Evolutionary conservation across 2,113 vertebrate species (phyloP).

Genomic region (Neodontobutis hainanensis): DNA sequence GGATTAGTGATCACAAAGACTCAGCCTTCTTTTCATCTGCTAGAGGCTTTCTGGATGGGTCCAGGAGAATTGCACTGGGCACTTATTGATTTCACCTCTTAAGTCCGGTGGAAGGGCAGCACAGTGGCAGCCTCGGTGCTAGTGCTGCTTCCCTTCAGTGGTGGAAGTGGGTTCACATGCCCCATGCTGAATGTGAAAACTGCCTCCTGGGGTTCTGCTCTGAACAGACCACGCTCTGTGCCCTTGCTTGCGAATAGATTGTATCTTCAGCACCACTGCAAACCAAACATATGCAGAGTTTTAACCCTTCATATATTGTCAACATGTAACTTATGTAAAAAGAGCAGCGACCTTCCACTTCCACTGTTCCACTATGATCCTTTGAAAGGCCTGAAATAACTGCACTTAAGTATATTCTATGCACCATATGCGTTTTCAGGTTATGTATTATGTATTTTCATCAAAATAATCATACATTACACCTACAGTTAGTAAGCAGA

Average conservation of each 20-base stretch:
- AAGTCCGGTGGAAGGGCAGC: slow-evolving; percentile 24
- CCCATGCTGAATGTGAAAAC: slow-evolving; percentile 36
- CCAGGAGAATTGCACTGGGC: not conserved
- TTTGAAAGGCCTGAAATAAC: slow-evolving; percentile 4
- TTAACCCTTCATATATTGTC: slow-evolving; percentile 17
- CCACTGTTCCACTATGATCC: slow-evolving; percentile 3
- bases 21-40: slow-evolving; percentile 27
- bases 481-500: too few species aligned
- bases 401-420: slow-evolving; percentile 3
- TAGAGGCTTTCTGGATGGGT: not conserved
- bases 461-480: too few species aligned
- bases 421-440: not conserved
- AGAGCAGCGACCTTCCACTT: not conserved
- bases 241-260: slow-evolving; percentile 12
- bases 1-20: slow-evolving; percentile 24
- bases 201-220: slow-evolving; percentile 14
- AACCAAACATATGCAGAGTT: slow-evolving; percentile 14
- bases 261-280: not conserved
- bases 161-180: slow-evolving; percentile 34
- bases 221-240: slow-evolving; percentile 20
- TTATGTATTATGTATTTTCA: too few species aligned
- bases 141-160: slow-evolving; percentile 16
- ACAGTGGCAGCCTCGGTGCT: slow-evolving; percentile 1
- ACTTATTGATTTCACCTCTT: slow-evolving; percentile 42
- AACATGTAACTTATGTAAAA: slow-evolving; percentile 5